These are phyloP conservation scores for Temnothorax curvispinosus DNA, from an alignment of 1,140 invertebrate genomes.

Conservation along the genomic window DNA sequence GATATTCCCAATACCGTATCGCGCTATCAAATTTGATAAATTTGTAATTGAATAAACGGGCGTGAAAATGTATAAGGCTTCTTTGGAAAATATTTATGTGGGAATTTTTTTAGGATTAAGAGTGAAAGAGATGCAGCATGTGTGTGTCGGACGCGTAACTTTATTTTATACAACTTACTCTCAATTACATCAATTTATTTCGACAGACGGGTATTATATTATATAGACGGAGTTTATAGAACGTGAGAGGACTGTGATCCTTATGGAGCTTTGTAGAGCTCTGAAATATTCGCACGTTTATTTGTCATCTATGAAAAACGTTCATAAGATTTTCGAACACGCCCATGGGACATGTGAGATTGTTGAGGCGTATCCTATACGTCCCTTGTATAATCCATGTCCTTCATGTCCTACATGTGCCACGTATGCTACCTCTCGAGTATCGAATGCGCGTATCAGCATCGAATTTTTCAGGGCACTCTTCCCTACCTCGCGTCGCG, in stretches of 20 bases:
- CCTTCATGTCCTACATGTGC: constrained; percentile 49
- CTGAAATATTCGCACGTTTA: constrained; percentile 2
- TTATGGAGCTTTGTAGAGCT: neutral
- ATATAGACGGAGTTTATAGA: neutral
- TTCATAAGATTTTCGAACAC: constrained; percentile 52
- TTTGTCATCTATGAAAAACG: constrained; percentile 36
- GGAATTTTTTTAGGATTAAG: neutral
- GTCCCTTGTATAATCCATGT: constrained; percentile 52
- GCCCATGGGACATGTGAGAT: constrained; percentile 49
- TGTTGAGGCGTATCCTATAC: constrained; percentile 56
- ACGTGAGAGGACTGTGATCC: neutral
- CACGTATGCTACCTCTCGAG: constrained; percentile 48
- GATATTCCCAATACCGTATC: neutral
- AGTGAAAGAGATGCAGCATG: neutral
- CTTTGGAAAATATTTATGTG: neutral
- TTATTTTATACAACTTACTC: neutral
- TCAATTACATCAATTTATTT: neutral
- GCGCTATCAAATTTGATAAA: neutral
- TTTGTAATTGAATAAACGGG: neutral
- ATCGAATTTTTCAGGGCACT: constrained; percentile 56
- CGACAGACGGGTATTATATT: neutral
- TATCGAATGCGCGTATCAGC: constrained; percentile 53
- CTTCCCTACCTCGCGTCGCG: neutral
- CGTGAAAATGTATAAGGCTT: neutral
- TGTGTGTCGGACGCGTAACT: neutral